Evolutionary conservation across 2,888 invertebrate genomes (phyloP).

Genomic region (Plutella xylostella): DNA sequence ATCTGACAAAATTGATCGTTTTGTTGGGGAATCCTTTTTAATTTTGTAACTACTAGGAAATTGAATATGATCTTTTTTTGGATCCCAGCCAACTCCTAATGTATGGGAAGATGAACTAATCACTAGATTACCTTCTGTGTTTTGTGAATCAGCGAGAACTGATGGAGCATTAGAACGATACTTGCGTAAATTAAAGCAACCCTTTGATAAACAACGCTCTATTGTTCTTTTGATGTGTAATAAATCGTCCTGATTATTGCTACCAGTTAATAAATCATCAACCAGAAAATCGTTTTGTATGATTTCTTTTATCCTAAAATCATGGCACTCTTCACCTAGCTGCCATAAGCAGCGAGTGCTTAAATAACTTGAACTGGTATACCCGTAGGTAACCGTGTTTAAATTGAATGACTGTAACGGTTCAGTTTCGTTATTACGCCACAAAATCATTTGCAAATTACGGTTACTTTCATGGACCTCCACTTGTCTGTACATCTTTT

Average conservation of each 20-base stretch:
- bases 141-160: not conserved
- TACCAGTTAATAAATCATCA: not conserved
- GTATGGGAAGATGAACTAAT: slow-evolving; percentile 4
- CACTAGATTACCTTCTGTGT: not conserved
- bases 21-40: too few relatives aligned
- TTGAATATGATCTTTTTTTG: slow-evolving; percentile 14
- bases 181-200: slow-evolving; percentile 12
- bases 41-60: slow-evolving; percentile 12
- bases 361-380: not conserved
- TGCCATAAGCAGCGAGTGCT: slow-evolving; percentile 3
- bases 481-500: slow-evolving; percentile 20
- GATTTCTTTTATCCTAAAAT: not conserved
- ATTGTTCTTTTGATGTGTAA: not conserved
- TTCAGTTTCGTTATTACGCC: slow-evolving; percentile 7
- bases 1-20: slow-evolving; percentile 1
- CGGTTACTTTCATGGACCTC: not conserved
- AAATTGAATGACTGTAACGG: not conserved
- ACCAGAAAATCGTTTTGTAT: not conserved
- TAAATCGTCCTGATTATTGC: not conserved
- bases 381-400: slow-evolving; percentile 1
- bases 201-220: not conserved
- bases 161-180: slow-evolving; percentile 5
- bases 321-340: slow-evolving; percentile 4
- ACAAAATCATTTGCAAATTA: slow-evolving; percentile 9
- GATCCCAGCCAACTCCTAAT: slow-evolving; percentile 17